A percentile compares a stretch with the other conserved stretches of the same genome.
Conservation (phyloP, 2,888 invertebrate genomes). For the Drosophila nr. perissopoda region DNA sequence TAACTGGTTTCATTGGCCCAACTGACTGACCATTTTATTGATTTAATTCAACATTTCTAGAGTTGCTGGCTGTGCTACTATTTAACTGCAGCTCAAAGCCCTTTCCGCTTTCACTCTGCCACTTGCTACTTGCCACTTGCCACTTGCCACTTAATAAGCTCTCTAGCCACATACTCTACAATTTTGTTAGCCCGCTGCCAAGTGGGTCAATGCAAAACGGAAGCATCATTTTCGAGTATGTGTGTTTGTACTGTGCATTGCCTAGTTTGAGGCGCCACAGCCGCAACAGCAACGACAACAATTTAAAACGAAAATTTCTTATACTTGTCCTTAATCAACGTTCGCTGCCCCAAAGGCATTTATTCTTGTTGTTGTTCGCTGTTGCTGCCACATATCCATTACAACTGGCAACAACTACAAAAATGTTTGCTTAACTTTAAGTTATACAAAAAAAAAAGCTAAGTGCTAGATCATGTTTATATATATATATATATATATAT, state of each 20-base stretch:
- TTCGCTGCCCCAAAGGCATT: slow-evolving; percentile 56
- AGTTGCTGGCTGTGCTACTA: background rate
- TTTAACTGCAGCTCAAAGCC: background rate
- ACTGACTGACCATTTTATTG: slow-evolving; percentile 6
- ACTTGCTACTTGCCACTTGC: background rate
- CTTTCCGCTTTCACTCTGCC: background rate
- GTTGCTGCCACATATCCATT: background rate
- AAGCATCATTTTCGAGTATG: slow-evolving; percentile 52
- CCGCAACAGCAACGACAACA: slow-evolving; percentile 34
- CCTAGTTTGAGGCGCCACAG: slow-evolving; percentile 43
- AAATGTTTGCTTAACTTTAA: background rate
- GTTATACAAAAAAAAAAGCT: background rate
- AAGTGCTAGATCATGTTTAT: background rate
- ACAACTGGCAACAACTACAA: background rate
- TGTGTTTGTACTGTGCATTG: slow-evolving; percentile 45
- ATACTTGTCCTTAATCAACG: slow-evolving; percentile 73
- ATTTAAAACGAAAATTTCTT: slow-evolving; percentile 64
- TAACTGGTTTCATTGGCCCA: background rate
- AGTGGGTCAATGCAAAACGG: slow-evolving; percentile 61
- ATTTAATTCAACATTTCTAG: slow-evolving; percentile 1
- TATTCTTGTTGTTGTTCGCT: slow-evolving; percentile 26
- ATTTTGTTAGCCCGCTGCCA: slow-evolving; percentile 33
- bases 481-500: background rate
- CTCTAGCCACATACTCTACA: background rate
- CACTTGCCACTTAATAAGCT: background rate